Percentiles rank a stretch among this genome's conserved stretches.
These are phyloP conservation scores for Kradibia gibbosae DNA, from an alignment of 1,140 invertebrate species.

Conservation along the genomic window DNA sequence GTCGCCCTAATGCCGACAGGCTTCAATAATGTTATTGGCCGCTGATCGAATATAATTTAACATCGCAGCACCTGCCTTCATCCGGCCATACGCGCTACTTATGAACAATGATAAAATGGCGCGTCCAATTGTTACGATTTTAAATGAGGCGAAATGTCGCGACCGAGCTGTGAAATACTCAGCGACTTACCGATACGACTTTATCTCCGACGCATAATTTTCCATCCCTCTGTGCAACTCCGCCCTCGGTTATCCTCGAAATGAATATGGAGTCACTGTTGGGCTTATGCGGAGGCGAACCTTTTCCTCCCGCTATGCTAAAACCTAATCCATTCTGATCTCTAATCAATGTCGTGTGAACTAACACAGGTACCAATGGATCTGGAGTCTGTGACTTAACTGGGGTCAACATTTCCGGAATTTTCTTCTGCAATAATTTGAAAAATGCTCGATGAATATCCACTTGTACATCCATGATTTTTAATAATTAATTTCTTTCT, in stretches of 20 bases:
- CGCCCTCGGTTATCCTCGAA: constrained; percentile 92
- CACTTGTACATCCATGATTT: too few species aligned
- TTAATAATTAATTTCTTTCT: too few species aligned
- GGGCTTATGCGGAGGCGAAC: constrained; percentile 86
- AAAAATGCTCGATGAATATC: too few species aligned
- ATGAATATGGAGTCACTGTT: constrained; percentile 87
- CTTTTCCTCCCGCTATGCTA: constrained; percentile 95
- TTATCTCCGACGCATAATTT: constrained; percentile 94
- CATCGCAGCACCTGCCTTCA: too few species aligned
- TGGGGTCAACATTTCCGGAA: constrained; percentile 66
- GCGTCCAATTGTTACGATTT: too few species aligned
- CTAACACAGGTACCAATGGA: constrained; percentile 67
- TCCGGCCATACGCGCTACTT: too few species aligned
- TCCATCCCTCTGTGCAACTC: constrained; percentile 92
- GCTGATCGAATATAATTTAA: too few species aligned
- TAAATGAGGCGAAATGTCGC: too few species aligned
- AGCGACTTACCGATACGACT: constrained; percentile 86
- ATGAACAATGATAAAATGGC: too few species aligned
- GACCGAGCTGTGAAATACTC: too few species aligned
- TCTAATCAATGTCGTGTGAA: constrained; percentile 91
- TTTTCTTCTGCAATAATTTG: constrained; percentile 61
- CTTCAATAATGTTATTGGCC: too few species aligned
- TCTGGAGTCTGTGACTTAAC: constrained; percentile 60
- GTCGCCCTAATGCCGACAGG: too few species aligned
- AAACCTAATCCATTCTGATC: constrained; percentile 94